phyloP scores from a whole-genome alignment of 1,140 invertebrate genomes.

The Brevipalpus yothersi region DNA sequence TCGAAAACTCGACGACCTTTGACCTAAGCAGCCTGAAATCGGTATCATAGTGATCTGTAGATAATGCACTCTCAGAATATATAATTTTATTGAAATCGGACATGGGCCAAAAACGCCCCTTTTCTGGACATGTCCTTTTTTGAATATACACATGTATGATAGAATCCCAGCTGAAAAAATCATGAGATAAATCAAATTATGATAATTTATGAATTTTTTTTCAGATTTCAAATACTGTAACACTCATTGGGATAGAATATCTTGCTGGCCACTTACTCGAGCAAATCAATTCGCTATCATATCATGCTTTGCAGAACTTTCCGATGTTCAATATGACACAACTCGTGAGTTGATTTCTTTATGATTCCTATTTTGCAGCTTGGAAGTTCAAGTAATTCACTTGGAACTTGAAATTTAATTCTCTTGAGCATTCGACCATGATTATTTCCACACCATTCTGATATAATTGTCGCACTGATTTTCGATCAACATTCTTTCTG shows the following conservation, averaged over 20 bases:
- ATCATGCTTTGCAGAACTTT: conserved; percentile 44
- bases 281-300: conserved; percentile 32
- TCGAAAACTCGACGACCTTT: no score
- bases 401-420: no score
- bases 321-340: conserved; percentile 44
- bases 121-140: no score
- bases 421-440: background rate
- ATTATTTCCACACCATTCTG: background rate
- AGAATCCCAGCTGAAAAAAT: no score
- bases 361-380: background rate
- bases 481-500: conserved; percentile 14
- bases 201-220: no score
- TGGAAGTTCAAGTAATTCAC: background rate
- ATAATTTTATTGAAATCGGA: no score
- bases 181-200: no score
- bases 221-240: background rate
- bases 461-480: background rate
- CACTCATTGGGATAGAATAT: conserved; percentile 33
- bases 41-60: no score
- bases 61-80: no score
- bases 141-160: no score
- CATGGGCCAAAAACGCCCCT: no score
- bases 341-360: conserved; percentile 17
- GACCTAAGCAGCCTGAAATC: no score
- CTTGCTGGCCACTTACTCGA: conserved; percentile 49